Evolutionary conservation across 2,797 vertebrate genomes (phyloP).

Genomic region (Sebastes kiyomatsui): DNA sequence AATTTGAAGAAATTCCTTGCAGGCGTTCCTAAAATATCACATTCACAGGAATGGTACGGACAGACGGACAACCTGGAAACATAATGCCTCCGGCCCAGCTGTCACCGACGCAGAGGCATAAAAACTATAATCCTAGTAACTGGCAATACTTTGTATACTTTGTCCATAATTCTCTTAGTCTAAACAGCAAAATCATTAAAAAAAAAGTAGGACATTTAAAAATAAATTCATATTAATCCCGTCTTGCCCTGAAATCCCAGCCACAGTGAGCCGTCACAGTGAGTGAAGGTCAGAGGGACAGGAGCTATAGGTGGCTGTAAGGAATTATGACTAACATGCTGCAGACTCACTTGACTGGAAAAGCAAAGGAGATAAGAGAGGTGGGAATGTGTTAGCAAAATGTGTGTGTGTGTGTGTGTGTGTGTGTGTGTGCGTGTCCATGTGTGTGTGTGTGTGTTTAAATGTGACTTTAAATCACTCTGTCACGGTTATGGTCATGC

Average conservation of each 20-base stretch:
- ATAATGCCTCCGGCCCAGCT: too few relatives aligned
- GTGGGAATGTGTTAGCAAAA: not conserved
- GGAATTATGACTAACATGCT: constrained; percentile 23
- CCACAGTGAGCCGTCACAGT: constrained; percentile 26
- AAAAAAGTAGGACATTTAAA: not conserved
- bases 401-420: not conserved
- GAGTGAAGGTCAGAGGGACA: constrained; percentile 27
- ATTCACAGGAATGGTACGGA: too few relatives aligned
- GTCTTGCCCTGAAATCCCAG: not conserved
- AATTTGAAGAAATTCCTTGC: too few relatives aligned
- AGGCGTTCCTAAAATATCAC: too few relatives aligned
- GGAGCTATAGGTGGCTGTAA: constrained; percentile 25
- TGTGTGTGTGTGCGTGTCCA: not conserved
- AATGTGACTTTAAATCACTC: constrained; percentile 57
- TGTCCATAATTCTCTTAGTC: not conserved
- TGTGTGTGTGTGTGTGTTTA: constrained; percentile 5
- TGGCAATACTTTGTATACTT: not conserved
- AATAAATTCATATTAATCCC: not conserved
- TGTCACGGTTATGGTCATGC: constrained; percentile 45
- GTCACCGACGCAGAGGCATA: too few relatives aligned
- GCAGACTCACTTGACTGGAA: constrained; percentile 35
- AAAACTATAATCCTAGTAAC: not conserved
- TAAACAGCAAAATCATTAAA: not conserved
- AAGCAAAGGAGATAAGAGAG: constrained; percentile 34
- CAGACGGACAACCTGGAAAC: too few relatives aligned